phyloP scores from a whole-genome alignment of 2,888 invertebrate genomes.

The Ormyrus rosae region DNA sequence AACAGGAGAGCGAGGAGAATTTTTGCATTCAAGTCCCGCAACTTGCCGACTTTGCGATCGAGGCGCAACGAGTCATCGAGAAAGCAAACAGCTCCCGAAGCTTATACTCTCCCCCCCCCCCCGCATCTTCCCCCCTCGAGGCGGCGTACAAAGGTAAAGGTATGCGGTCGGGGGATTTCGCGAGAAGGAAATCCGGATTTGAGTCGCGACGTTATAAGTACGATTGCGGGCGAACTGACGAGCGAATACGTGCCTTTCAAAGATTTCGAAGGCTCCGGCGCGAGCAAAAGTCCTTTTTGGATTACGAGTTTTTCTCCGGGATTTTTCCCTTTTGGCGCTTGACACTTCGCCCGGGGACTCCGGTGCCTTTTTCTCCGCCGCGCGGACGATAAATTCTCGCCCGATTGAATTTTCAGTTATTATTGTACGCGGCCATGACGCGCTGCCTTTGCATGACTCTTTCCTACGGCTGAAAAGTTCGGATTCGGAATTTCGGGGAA shows the following conservation, averaged over 20 bases:
- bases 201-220: conserved; percentile 52
- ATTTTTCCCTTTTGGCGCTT: not conserved
- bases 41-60: conserved; percentile 28
- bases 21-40: conserved; percentile 27
- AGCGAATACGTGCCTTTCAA: conserved; percentile 38
- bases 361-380: not conserved
- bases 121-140: not conserved
- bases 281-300: conserved; percentile 43
- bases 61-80: conserved; percentile 3
- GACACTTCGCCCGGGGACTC: not conserved
- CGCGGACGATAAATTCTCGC: conserved; percentile 33
- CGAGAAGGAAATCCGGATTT: conserved; percentile 50
- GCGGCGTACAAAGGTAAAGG: conserved; percentile 27
- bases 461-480: too few species aligned
- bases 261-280: conserved; percentile 7
- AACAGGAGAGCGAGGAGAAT: not conserved
- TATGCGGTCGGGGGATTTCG: conserved; percentile 38
- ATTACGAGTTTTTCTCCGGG: conserved; percentile 27
- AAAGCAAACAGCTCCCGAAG: conserved; percentile 32
- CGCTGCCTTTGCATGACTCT: too few species aligned
- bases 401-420: conserved; percentile 35
- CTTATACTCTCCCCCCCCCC: not conserved
- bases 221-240: conserved; percentile 36
- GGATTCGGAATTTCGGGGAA: not conserved
- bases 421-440: not conserved